phyloP scores from a whole-genome alignment of 2,113 vertebrate genomes.

The Mixornis gularis region DNA sequence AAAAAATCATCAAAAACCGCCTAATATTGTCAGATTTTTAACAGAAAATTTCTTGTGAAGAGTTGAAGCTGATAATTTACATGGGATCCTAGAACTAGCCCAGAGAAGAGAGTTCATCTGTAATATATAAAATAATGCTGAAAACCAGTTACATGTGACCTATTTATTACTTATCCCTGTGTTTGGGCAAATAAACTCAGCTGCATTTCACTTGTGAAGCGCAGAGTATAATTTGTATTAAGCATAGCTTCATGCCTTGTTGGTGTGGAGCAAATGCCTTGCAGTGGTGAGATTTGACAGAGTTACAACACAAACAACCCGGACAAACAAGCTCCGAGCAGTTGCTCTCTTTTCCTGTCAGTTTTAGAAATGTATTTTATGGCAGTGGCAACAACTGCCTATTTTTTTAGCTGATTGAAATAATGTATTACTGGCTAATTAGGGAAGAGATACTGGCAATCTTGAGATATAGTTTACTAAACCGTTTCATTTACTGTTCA shows the following conservation, averaged over 20 bases:
- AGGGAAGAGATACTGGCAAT: not conserved
- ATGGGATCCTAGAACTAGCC: not conserved
- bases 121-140: not conserved
- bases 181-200: not conserved
- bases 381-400: not conserved
- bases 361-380: not conserved
- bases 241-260: not conserved
- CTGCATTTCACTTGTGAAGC: not conserved
- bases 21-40: not conserved
- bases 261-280: not conserved
- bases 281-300: not conserved
- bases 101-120: not conserved
- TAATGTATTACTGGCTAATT: slow-evolving; percentile 2
- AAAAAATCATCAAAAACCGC: not conserved
- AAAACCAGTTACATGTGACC: not conserved
- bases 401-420: not conserved
- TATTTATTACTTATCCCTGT: not conserved
- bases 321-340: not conserved
- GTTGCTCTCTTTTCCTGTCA: not conserved
- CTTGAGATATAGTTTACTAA: not conserved
- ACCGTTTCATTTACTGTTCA: not conserved
- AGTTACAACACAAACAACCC: not conserved
- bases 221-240: not conserved
- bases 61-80: not conserved
- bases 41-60: not conserved